Base-by-base conservation (phyloP, 2,797 vertebrate genomes). In the Dipus sagitta region DNA sequence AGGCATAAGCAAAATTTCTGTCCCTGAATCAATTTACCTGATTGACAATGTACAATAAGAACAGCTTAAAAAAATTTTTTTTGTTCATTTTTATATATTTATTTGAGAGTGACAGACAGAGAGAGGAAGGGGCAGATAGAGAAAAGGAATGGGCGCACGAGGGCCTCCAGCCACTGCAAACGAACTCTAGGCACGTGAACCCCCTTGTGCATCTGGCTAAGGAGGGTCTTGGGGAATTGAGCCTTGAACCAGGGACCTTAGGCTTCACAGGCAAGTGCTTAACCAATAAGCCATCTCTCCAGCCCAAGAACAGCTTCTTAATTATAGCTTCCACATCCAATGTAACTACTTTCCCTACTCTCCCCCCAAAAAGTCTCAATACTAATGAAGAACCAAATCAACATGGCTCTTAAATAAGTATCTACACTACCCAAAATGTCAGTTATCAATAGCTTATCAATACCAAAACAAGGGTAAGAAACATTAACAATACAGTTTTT, bases 381-480 rank as follows among this genome's bases (percentile, higher is more conserved):
- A 47, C 8, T 70, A 65, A 77, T 67, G 18, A 47, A 89, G 21
- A 84, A 94, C 12, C 47, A 92, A 92, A 72, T 62, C 64, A 92
- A 70, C 17, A 72, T n/a, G 20, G 10, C 32, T 81, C 30, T 62
- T 2, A 3, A 86, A 71, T 81, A 92, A 95, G 88, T 68, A 92
- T 74, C 76, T 15, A 38, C 17, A 86, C 76, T 81, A 81, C 11
- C 71, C 75, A 86, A 95, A 89, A 70, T 84, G 5, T 77, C 72
- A 87, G 83, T 67, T 70, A 42, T 62, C 71, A 86, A 70, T 87
- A 92, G 54, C 24, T 17, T 26, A 26, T 47, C 47, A 47, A 47
- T 62, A 91, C 52, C 34, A 94, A 96, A 79, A 14, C 47, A 47
- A 88, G 90, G 83, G 74, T 64, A 89, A 92, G 28, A 93, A 86